phyloP scores from a whole-genome alignment of 1,140 invertebrate genomes.

The Melitaea cinxia region DNA sequence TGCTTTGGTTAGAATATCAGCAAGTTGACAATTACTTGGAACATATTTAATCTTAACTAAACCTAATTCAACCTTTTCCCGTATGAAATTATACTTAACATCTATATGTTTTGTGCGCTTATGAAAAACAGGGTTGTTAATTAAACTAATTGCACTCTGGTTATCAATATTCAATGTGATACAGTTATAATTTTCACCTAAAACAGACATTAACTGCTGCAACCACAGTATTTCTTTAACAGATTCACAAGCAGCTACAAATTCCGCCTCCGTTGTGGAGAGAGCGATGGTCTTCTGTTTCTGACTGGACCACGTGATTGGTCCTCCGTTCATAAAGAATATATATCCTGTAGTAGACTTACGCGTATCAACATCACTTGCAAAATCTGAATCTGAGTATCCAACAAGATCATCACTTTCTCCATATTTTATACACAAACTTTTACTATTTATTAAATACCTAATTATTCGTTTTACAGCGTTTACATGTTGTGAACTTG shows the following conservation, averaged over 20 bases:
- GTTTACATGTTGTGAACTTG: constrained; percentile 30
- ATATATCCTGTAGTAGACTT: constrained; percentile 34
- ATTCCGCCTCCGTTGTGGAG: constrained; percentile 35
- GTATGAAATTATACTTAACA: background rate
- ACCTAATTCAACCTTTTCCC: background rate
- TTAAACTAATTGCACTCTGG: background rate
- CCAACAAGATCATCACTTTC: constrained; percentile 14
- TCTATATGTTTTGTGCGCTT: background rate
- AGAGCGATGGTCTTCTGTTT: constrained; percentile 27
- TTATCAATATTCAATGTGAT: constrained; percentile 13
- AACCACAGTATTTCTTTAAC: constrained; percentile 33
- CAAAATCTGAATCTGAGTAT: constrained; percentile 38
- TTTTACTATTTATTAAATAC: constrained; percentile 31
- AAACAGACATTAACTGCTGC: constrained; percentile 20
- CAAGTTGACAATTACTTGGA: background rate
- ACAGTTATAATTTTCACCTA: constrained; percentile 4
- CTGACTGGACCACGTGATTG: constrained; percentile 29
- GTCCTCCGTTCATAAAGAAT: constrained; percentile 28
- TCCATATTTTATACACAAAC: constrained; percentile 29
- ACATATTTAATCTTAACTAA: background rate
- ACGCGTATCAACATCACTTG: constrained; percentile 25
- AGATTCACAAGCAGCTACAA: constrained; percentile 29
- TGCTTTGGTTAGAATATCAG: background rate
- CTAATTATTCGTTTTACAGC: constrained; percentile 25
- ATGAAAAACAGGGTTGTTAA: background rate